Conservation (phyloP, 2,888 invertebrate genomes). For the Phortica magna region DNA sequence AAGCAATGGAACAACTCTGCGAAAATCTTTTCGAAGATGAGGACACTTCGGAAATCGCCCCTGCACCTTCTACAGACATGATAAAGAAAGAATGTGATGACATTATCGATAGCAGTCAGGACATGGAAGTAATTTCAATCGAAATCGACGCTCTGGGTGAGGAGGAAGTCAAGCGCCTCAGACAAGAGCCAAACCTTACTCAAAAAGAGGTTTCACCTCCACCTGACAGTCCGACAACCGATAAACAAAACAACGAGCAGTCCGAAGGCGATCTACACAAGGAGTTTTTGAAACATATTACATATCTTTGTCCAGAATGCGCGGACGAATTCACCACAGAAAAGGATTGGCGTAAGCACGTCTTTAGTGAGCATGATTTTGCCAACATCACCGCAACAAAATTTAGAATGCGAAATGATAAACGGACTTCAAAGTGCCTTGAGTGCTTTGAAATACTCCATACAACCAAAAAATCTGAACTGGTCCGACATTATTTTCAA, state of each 20-base stretch:
- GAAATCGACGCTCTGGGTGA: slow-evolving; percentile 64
- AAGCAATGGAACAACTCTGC: slow-evolving; percentile 56
- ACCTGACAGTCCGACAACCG: background rate
- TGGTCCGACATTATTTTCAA: slow-evolving; percentile 71
- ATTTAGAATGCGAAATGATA: slow-evolving; percentile 59
- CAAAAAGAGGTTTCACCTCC: background rate
- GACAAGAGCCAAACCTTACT: background rate
- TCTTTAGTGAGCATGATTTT: slow-evolving; percentile 66
- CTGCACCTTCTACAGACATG: background rate
- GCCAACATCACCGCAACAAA: slow-evolving; percentile 66
- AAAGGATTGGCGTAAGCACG: slow-evolving; percentile 67
- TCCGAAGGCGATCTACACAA: slow-evolving; percentile 43
- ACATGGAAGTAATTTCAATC: slow-evolving; percentile 54
- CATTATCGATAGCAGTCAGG: background rate
- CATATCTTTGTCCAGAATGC: slow-evolving; percentile 70
- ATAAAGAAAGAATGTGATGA: background rate
- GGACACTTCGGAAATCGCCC: background rate
- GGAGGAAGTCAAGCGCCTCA: slow-evolving; percentile 53
- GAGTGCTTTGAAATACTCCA: slow-evolving; percentile 61
- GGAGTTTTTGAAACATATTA: slow-evolving; percentile 58
- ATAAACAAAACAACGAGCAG: background rate
- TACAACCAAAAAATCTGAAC: slow-evolving; percentile 58
- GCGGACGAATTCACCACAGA: slow-evolving; percentile 62
- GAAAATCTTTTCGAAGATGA: slow-evolving; percentile 62
- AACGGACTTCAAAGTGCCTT: slow-evolving; percentile 58